phyloP scores from a whole-genome alignment of 2,113 vertebrate species.

The Petaurus breviceps region DNA sequence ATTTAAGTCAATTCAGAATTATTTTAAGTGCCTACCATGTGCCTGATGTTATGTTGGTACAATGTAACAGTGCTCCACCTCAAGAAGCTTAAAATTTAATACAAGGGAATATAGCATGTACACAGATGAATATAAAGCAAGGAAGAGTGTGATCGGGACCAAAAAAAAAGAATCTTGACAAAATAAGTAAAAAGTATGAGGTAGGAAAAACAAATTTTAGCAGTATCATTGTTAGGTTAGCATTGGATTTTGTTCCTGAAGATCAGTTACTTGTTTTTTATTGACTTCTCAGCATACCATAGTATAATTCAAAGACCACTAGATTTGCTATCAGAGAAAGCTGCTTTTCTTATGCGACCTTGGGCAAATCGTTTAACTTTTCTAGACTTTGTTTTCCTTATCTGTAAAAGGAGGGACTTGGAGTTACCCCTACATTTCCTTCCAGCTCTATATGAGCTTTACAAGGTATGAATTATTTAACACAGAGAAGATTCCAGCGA shows the following conservation, averaged over 20 bases:
- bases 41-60: neutral
- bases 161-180: neutral
- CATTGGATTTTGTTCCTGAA: neutral
- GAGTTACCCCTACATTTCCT: neutral
- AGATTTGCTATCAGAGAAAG: neutral
- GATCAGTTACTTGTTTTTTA: neutral
- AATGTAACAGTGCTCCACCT: neutral
- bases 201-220: neutral
- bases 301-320: neutral
- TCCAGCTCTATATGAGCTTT: neutral
- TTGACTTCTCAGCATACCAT: neutral
- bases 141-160: neutral
- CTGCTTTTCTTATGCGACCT: neutral
- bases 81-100: neutral
- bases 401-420: neutral
- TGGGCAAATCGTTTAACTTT: neutral
- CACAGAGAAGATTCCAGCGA: neutral
- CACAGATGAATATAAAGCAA: neutral
- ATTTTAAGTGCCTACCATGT: neutral
- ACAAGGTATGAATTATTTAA: neutral
- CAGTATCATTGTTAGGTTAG: neutral
- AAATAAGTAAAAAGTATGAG: neutral
- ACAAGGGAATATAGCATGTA: neutral
- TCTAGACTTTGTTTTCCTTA: neutral
- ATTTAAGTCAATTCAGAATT: neutral